Conservation (phyloP, 2,888 invertebrate species). For the Dicyrtomina minuta region DNA sequence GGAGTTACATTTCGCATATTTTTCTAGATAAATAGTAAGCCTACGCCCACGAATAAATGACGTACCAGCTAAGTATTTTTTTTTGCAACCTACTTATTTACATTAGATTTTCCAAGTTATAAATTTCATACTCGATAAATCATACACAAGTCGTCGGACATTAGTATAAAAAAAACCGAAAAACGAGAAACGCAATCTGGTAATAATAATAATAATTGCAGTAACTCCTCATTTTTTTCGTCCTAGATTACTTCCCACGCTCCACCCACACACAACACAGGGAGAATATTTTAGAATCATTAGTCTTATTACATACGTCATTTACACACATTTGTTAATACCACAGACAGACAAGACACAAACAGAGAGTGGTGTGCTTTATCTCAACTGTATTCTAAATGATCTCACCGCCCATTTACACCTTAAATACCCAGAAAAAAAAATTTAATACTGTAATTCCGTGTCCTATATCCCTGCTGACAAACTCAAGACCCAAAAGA, state of each 20-base stretch:
- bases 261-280: constrained; percentile 16
- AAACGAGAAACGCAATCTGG: neutral
- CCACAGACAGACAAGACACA: constrained; percentile 4
- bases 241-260: constrained; percentile 23
- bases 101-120: too few relatives aligned
- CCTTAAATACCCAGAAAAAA: neutral
- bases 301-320: constrained; percentile 26
- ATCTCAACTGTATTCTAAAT: constrained; percentile 1
- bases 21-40: too few relatives aligned
- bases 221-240: constrained; percentile 6
- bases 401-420: constrained; percentile 27
- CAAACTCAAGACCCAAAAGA: constrained; percentile 17
- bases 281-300: constrained; percentile 6
- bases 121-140: too few relatives aligned
- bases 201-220: neutral
- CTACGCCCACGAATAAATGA: too few relatives aligned
- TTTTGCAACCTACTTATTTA: too few relatives aligned
- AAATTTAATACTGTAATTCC: too few relatives aligned
- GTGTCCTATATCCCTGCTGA: constrained; percentile 2
- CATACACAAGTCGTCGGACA: too few relatives aligned
- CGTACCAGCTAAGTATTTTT: too few relatives aligned
- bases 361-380: constrained; percentile 19
- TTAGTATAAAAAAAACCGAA: too few relatives aligned
- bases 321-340: constrained; percentile 23
- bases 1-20: too few relatives aligned